Conservation (phyloP, 2,888 invertebrate genomes). For the Brenthis daphne region DNA sequence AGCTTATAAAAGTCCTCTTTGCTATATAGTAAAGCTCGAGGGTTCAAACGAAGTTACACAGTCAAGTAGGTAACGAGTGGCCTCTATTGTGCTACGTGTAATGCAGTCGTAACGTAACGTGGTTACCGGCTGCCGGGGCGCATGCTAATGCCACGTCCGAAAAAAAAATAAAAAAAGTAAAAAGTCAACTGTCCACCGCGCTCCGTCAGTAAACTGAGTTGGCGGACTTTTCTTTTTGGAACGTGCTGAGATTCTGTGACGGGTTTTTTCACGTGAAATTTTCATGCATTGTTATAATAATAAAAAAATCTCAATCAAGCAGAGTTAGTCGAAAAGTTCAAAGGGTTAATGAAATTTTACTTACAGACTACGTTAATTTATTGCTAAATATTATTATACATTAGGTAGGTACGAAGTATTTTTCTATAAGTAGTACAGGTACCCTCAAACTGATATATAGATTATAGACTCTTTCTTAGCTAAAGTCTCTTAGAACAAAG, state of each 20-base stretch:
- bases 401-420: too few species aligned
- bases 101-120: conserved; percentile 62
- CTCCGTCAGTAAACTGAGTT: conserved; percentile 37
- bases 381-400: too few species aligned
- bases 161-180: conserved; percentile 49
- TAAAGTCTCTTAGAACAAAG: too few species aligned
- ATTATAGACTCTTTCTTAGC: too few species aligned
- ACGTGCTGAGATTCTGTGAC: conserved; percentile 37
- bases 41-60: conserved; percentile 79
- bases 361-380: too few species aligned
- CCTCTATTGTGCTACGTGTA: conserved; percentile 62
- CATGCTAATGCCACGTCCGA: conserved; percentile 63
- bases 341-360: not conserved
- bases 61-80: conserved; percentile 81
- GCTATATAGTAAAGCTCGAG: conserved; percentile 47
- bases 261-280: conserved; percentile 27
- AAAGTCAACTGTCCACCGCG: conserved; percentile 45
- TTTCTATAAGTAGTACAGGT: too few species aligned
- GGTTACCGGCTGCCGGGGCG: conserved; percentile 67
- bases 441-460: too few species aligned
- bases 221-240: conserved; percentile 34
- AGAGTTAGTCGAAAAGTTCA: not conserved
- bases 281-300: conserved; percentile 11
- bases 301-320: not conserved
- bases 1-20: conserved; percentile 42